Base-by-base conservation (phyloP, 2,888 invertebrate genomes). In the Hyalella azteca region DNA sequence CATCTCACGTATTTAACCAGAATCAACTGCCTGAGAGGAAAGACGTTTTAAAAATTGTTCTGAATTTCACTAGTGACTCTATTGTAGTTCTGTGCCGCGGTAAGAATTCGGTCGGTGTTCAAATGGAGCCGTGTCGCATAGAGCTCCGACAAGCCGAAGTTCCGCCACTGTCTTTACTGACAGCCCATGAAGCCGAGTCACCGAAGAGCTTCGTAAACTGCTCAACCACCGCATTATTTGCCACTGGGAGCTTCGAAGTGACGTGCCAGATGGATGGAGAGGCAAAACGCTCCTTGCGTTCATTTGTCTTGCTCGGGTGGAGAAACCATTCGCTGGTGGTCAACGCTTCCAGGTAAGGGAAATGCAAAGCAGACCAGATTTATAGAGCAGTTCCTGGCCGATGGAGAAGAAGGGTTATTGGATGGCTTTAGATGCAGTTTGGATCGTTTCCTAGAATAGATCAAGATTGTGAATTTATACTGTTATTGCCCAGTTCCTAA, bases 301-400 rank as follows among this genome's bases (percentile, higher is more conserved):
- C 75, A 41, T 75, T 45, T 39, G 75, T 75, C 40, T 45, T 75
- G 26, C 75, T 45, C 3, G 75, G 41, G 26, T 75, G 75, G 75
- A 75, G 45, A 75, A 75, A 75, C 75, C 40, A 75, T 75, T 75
- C 75, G 45, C 75, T 75, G 15, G 26, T 75, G 41, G 40, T 41
- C 41, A 45, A 75, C 45, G n/a, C 45, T 45, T 45, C 75, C 15
- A 75, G 75, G 75, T 75, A 45, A 41, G 19, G 40, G 45, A 75
- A 13, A 19, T 40, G 22, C 22, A 75, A 75, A 75, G n/a, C 59
- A 19, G 3, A 4, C 15, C 36, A 36, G 75, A 66, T 22, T 66
- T 66, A 36, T 66, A n/a, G 66, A 13, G 54, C 54, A 26, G 54
- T 26, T n/a, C n/a, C n/a, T n/a, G n/a, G n/a, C n/a, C n/a, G n/a